Evolutionary conservation across 2,888 invertebrate genomes (phyloP).

Genomic region (Luffia ferchaultella): DNA sequence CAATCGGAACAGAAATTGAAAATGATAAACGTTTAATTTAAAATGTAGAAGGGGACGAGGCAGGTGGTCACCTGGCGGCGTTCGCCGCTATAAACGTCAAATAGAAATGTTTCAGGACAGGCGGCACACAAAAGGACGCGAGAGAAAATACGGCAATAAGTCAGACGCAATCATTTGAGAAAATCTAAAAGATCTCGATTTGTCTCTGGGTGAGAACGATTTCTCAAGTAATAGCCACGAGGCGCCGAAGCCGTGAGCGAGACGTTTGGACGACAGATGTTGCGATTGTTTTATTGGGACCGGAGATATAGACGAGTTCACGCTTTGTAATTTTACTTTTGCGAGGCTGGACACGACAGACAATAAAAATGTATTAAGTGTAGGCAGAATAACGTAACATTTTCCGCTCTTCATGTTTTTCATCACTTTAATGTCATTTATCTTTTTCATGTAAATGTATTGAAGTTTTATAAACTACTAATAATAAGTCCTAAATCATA

Average conservation of each 20-base stretch:
- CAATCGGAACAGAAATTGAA: background rate
- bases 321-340: background rate
- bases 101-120: slow-evolving; percentile 22
- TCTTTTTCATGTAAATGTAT: too few relatives aligned
- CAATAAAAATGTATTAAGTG: too few relatives aligned
- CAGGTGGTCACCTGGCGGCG: too few relatives aligned
- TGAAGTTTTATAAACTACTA: too few relatives aligned
- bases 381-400: too few relatives aligned
- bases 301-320: background rate
- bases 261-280: slow-evolving; percentile 4
- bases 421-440: too few relatives aligned
- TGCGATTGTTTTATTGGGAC: background rate
- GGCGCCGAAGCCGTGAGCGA: slow-evolving; percentile 12
- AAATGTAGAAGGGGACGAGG: too few relatives aligned
- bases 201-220: slow-evolving; percentile 28
- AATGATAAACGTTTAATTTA: background rate
- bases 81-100: slow-evolving; percentile 32
- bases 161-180: slow-evolving; percentile 34
- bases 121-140: background rate
- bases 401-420: too few relatives aligned
- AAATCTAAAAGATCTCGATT: slow-evolving; percentile 41
- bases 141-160: slow-evolving; percentile 24
- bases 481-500: too few relatives aligned
- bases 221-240: slow-evolving; percentile 28
- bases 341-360: too few relatives aligned